Evolutionary conservation across 2,113 vertebrate genomes (phyloP).

Genomic region (Rafetus swinhoei): DNA sequence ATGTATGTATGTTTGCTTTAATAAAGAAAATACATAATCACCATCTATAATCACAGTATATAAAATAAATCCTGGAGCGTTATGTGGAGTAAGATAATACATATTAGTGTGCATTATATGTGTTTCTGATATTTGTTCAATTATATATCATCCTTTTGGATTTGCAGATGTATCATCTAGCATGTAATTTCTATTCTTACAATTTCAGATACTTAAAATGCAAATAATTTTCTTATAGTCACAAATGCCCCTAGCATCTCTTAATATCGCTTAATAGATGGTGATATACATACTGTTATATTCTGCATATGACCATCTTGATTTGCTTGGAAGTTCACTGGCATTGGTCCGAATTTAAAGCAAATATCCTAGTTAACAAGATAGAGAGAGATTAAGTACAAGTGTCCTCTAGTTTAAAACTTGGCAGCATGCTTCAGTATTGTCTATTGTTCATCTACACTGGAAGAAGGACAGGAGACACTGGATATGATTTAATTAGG

Average conservation of each 20-base stretch:
- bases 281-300: not conserved
- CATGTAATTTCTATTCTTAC: not conserved
- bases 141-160: constrained; percentile 26
- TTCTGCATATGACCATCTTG: not conserved
- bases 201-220: constrained; percentile 7
- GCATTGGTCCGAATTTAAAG: not conserved
- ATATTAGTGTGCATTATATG: not conserved
- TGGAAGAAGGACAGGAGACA: not conserved
- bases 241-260: not conserved
- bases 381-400: not conserved
- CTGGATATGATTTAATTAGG: not conserved
- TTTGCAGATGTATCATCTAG: constrained; percentile 35
- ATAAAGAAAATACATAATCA: not conserved
- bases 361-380: not conserved
- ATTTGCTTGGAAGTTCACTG: not conserved
- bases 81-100: not conserved
- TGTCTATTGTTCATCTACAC: not conserved
- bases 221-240: constrained; percentile 25
- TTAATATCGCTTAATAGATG: not conserved
- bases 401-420: not conserved
- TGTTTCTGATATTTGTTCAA: constrained; percentile 37
- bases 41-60: constrained; percentile 17
- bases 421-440: constrained; percentile 14
- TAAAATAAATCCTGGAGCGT: constrained; percentile 30
- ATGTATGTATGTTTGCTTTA: not conserved